These are phyloP conservation scores for Balanococcus diminutus DNA, from an alignment of 2,888 invertebrate species.

Conservation along the genomic window DNA sequence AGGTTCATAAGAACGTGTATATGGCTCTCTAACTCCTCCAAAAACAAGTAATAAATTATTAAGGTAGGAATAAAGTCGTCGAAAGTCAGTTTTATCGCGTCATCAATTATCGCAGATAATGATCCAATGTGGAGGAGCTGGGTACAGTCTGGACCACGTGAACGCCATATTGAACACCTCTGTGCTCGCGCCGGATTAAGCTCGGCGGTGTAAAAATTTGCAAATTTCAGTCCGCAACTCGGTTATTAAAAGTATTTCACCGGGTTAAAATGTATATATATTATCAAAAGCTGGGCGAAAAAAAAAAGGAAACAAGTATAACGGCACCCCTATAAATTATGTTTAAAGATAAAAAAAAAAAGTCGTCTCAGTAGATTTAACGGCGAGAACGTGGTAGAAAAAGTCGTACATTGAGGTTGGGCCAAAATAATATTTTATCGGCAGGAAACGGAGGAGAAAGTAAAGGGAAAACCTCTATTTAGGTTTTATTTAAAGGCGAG, in stretches of 20 bases:
- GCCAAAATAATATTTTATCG: slow-evolving; percentile 49
- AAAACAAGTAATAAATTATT: slow-evolving; percentile 16
- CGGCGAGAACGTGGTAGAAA: slow-evolving; percentile 26
- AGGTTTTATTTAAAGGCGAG: slow-evolving; percentile 30
- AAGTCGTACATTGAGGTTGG: slow-evolving; percentile 36
- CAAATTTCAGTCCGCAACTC: not conserved
- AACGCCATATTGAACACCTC: not conserved
- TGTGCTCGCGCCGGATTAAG: not conserved
- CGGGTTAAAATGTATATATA: slow-evolving; percentile 22
- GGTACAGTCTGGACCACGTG: not conserved
- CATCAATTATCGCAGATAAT: slow-evolving; percentile 30
- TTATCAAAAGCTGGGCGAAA: slow-evolving; percentile 7
- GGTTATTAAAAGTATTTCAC: slow-evolving; percentile 11
- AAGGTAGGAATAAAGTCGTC: slow-evolving; percentile 14
- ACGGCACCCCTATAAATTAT: slow-evolving; percentile 41
- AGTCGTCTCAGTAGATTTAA: slow-evolving; percentile 41
- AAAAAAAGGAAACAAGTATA: slow-evolving; percentile 39
- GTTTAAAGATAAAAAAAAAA: slow-evolving; percentile 38
- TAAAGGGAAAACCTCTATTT: slow-evolving; percentile 39
- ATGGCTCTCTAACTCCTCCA: not conserved
- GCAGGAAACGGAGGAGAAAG: slow-evolving; percentile 40
- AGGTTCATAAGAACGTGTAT: too few species aligned
- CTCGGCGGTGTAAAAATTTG: slow-evolving; percentile 3
- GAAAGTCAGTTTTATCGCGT: slow-evolving; percentile 39
- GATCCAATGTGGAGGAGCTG: not conserved